phyloP scores from a whole-genome alignment of 1,140 invertebrate species.

The Bombyx mori region DNA sequence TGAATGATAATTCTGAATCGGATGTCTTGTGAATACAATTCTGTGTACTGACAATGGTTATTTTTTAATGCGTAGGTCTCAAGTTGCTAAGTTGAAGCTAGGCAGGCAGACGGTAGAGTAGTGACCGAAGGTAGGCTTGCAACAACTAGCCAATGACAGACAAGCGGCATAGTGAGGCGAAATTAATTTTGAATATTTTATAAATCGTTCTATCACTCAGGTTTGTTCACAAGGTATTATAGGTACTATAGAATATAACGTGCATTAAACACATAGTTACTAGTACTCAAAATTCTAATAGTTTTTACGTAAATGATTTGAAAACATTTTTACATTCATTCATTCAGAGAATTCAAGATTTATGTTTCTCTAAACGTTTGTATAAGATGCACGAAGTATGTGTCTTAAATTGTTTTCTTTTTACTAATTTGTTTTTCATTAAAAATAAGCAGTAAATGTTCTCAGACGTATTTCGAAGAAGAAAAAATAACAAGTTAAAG shows the following conservation, averaged over 20 bases:
- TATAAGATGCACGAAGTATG: too few relatives aligned
- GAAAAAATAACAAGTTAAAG: too few relatives aligned
- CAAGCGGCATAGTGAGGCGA: conserved; percentile 46
- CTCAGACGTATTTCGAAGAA: too few relatives aligned
- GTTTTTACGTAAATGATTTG: conserved; percentile 41
- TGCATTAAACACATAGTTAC: conserved; percentile 26
- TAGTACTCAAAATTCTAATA: conserved; percentile 33
- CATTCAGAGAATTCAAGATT: too few relatives aligned
- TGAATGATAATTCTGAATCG: too few relatives aligned
- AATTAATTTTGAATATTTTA: conserved; percentile 22
- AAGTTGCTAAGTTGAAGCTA: conserved; percentile 64
- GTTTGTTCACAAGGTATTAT: conserved; percentile 53
- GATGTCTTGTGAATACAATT: background rate
- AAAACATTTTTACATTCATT: background rate
- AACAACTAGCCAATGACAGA: conserved; percentile 53
- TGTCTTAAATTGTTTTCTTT: too few relatives aligned
- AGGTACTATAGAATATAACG: conserved; percentile 21
- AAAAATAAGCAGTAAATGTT: too few relatives aligned
- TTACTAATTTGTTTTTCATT: too few relatives aligned
- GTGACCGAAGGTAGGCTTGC: conserved; percentile 44
- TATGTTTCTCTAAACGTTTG: too few relatives aligned
- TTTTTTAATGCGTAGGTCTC: conserved; percentile 62
- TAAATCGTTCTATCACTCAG: conserved; percentile 22
- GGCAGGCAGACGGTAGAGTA: conserved; percentile 58
- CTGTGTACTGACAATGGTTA: conserved; percentile 25